Percentiles rank a stretch among this genome's conserved stretches.
Conservation (phyloP, 1,140 invertebrate species). For the Leptonema lineaticorne region DNA sequence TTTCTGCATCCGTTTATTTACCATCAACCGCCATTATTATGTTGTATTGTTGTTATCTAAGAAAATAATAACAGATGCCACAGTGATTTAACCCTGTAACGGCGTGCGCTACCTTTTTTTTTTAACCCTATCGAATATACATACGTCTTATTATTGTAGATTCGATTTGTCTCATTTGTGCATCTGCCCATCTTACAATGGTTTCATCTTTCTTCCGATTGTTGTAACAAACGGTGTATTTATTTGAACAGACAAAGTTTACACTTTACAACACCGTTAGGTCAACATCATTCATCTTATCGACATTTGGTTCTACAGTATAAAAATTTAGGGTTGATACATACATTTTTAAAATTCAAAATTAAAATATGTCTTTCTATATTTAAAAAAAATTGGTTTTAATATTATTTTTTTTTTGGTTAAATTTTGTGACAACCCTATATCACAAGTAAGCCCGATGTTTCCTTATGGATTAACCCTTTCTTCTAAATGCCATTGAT, state of each 20-base stretch:
- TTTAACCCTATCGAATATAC: no score
- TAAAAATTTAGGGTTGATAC: neutral
- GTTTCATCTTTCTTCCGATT: conserved; percentile 9
- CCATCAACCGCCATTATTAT: no score
- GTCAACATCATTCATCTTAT: conserved; percentile 1
- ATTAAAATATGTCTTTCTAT: neutral
- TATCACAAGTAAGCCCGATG: neutral
- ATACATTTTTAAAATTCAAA: neutral
- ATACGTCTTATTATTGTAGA: neutral
- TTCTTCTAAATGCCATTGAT: conserved; percentile 2
- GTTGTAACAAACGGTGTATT: conserved; percentile 2
- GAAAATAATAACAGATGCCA: neutral
- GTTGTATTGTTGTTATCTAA: no score
- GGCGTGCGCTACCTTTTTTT: no score
- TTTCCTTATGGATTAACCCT: conserved; percentile 8
- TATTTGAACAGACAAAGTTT: neutral
- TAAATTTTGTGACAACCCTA: neutral
- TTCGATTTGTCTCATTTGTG: neutral
- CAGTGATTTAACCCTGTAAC: neutral
- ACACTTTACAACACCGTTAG: conserved; percentile 9
- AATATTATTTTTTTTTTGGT: neutral
- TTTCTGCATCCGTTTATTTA: no score
- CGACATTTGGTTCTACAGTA: neutral
- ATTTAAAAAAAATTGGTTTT: neutral
- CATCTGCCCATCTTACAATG: neutral